Base-by-base conservation (phyloP, 2,797 vertebrate genomes). In the Neomorphus geoffroyi region DNA sequence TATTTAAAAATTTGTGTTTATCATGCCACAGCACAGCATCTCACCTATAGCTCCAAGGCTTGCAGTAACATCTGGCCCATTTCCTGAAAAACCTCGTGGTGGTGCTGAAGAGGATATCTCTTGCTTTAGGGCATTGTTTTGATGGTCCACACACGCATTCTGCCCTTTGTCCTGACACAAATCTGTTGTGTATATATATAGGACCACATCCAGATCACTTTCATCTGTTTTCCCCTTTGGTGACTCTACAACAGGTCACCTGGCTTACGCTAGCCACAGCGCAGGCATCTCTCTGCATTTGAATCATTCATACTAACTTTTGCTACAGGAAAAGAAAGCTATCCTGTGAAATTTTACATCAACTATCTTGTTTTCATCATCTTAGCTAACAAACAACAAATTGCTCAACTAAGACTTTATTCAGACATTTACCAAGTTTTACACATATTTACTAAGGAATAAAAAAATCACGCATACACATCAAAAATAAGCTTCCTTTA, bases 401-500 rank as follows among this genome's bases (percentile, higher is more conserved):
- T 39, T 30, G 35, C 48, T 80, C 64, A 79, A 74, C 21, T 35
- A 28, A 92, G 79, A 53, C 5, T 22, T 69, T 72, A 60, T 62
- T 72, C 48, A 51, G 18, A 51, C 54, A 43, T 64, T 74, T 51
- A 58, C 9, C 15, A 46, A 78, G 17, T 78, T 83, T 78, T 80
- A 35, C 11, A 57, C 17, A 1, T 56, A 60, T 86, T 91, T 88
- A 84, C 50, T 73, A 78, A 74, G 10, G 22, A 61, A 66, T 81
- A 41, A 56, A 72, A 50, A 28, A 16, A 78, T 74, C 18, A 71
- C 45, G 7, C 35, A 6, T 70, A 65, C 16, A 45, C 37, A 88
- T 2, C 16, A 92, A 93, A 91, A 92, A 60, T 37, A 92, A 90
- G 53, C 30, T 73, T 51, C 54, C 45, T 91, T 65, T 53, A 58